phyloP scores from a whole-genome alignment of 2,888 invertebrate genomes.

The Sicus ferrugineus region DNA sequence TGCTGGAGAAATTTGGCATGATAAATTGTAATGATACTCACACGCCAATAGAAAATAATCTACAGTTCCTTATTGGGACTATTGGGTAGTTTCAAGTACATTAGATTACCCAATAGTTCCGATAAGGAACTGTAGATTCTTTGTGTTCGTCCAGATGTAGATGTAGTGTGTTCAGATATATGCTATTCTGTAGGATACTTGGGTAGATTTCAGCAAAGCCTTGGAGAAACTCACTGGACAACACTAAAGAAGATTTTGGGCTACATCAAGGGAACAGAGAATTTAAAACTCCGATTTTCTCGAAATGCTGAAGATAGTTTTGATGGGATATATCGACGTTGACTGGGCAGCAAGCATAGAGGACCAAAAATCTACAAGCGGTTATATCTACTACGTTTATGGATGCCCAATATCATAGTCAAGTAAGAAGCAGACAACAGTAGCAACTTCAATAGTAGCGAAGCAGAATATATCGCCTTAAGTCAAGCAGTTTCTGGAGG shows the following conservation, averaged over 20 bases:
- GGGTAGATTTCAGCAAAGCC: slow-evolving; percentile 33
- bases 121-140: too few relatives aligned
- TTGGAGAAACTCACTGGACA: slow-evolving; percentile 22
- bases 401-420: slow-evolving; percentile 31
- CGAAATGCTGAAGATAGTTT: neutral
- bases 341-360: slow-evolving; percentile 32
- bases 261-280: neutral
- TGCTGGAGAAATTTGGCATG: slow-evolving; percentile 36
- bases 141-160: slow-evolving; percentile 24
- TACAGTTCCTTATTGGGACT: neutral
- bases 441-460: slow-evolving; percentile 34
- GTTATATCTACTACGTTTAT: slow-evolving; percentile 35
- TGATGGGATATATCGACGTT: slow-evolving; percentile 9
- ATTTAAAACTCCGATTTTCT: neutral
- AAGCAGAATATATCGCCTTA: slow-evolving; percentile 36
- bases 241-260: neutral
- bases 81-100: slow-evolving; percentile 27
- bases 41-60: slow-evolving; percentile 30
- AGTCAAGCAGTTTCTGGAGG: slow-evolving; percentile 23
- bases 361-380: slow-evolving; percentile 36
- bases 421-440: slow-evolving; percentile 35
- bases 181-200: slow-evolving; percentile 29
- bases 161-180: slow-evolving; percentile 10
- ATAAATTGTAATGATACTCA: slow-evolving; percentile 28
- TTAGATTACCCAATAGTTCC: slow-evolving; percentile 32